Evolutionary conservation across 2,888 invertebrate species (phyloP), one percentile per base, ranked within the genome.

Genomic region (Drosophila formosana): DNA sequence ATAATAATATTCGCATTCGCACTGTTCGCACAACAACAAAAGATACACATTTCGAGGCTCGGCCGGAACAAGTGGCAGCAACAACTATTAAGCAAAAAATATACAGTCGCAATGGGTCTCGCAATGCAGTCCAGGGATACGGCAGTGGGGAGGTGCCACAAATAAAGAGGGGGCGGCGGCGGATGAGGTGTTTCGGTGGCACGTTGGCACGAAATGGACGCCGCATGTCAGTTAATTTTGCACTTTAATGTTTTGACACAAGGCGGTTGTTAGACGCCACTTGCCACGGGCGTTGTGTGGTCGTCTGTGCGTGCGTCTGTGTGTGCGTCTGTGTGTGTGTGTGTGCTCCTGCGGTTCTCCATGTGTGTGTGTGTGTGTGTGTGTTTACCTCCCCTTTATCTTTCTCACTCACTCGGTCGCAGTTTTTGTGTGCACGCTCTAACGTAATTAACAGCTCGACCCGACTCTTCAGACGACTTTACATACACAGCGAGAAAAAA

Each of bases 191-290:
- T 68, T 51, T 60, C 18, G 56, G 51, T 43, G 55, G 66, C 55
- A 46, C 52, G 61, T 52, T 53, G 72, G 61, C 65, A 65, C 52
- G 55, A 74, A 80, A 77, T 80, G 67, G 63, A 68, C 70, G 78
- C 81, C 74, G 81, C 74, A 70, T 77, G 78, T 77, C 81, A 66
- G 78, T 79, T 80, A 74, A 79, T 77, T 80, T 71, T 77, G 77
- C 81, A 74, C 81, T 79, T 79, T 79, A 79, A 79, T 80, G 78
- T 71, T 79, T 70, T 78, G 81, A 78, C 81, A 78, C 81, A 77
- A 74, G 68, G 66, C 81, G 74, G 61, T 77, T 79, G 78, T 79
- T 79, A 79, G 74, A 80, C 63, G 67, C 77, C 78, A 80, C 80
- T 78, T 80, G 73, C 71, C 56, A 62, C 8, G 43, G 55, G 32